Conservation (phyloP, 2,888 invertebrate species). For the Lithophane leautieri region DNA sequence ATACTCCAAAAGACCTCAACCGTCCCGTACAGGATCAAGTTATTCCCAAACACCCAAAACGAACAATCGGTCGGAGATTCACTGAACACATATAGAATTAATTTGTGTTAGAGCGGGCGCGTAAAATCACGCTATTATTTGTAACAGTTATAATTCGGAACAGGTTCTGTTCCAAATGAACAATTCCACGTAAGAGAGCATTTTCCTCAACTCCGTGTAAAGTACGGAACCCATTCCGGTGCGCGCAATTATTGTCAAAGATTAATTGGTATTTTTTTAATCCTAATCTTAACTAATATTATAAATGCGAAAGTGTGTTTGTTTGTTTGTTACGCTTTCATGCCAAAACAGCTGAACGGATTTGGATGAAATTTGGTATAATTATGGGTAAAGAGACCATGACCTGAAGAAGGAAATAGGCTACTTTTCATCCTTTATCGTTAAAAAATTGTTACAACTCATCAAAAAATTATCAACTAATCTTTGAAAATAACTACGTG, state of each 20-base stretch:
- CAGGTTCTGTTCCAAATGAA: constrained; percentile 85
- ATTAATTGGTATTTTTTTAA: constrained; percentile 63
- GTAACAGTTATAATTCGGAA: constrained; percentile 77
- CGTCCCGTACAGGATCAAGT: constrained; percentile 64
- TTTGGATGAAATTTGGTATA: too few relatives aligned
- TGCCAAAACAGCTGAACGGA: too few relatives aligned
- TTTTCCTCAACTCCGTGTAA: constrained; percentile 80
- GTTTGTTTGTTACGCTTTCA: too few relatives aligned
- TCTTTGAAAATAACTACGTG: constrained; percentile 82
- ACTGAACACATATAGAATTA: constrained; percentile 77
- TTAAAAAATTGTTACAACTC: not conserved
- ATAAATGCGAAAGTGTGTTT: too few relatives aligned
- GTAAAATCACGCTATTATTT: constrained; percentile 82
- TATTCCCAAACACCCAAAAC: constrained; percentile 44
- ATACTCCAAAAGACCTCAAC: constrained; percentile 13
- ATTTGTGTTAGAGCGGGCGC: constrained; percentile 75
- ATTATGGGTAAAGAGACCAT: too few relatives aligned
- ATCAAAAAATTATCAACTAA: constrained; percentile 54
- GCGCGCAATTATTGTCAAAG: constrained; percentile 82
- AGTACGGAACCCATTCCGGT: constrained; percentile 81
- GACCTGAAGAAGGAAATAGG: too few relatives aligned
- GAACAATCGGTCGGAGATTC: constrained; percentile 70
- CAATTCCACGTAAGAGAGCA: constrained; percentile 80
- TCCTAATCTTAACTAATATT: too few relatives aligned
- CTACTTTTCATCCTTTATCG: too few relatives aligned